Conservation (phyloP, 1,140 invertebrate genomes). For the Bombus fervidus region DNA sequence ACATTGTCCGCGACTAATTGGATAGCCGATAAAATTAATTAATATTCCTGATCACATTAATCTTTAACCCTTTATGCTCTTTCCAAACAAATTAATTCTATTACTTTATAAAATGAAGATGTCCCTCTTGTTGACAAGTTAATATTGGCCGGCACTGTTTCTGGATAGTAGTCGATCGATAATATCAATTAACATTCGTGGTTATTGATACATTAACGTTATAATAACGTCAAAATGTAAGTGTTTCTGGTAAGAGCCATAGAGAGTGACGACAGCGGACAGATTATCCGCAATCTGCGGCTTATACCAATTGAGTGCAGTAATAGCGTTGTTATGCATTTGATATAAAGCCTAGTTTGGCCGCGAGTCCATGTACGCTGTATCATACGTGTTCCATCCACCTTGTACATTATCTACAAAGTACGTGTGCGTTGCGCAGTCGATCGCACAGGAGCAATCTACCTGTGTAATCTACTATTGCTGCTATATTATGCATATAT, state of each 20-base stretch:
- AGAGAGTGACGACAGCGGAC: background rate
- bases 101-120: background rate
- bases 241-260: background rate
- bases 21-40: background rate
- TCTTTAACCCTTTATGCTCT: background rate
- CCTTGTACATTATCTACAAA: slow-evolving; percentile 55
- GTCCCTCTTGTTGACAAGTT: background rate
- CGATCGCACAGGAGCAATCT: slow-evolving; percentile 24
- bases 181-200: background rate
- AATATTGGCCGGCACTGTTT: too few species aligned
- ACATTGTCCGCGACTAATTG: background rate
- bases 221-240: background rate
- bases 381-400: slow-evolving; percentile 54
- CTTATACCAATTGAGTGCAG: slow-evolving; percentile 71
- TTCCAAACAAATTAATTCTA: background rate
- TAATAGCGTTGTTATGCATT: slow-evolving; percentile 72
- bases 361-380: slow-evolving; percentile 50
- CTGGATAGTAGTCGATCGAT: background rate
- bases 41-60: background rate
- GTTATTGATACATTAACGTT: background rate
- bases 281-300: slow-evolving; percentile 67
- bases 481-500: background rate
- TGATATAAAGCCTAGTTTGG: slow-evolving; percentile 71
- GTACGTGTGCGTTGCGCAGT: slow-evolving; percentile 10
- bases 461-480: slow-evolving; percentile 45